These are phyloP conservation scores for Teinopalpus imperialis DNA, from an alignment of 2,888 invertebrate species.

Conservation along the genomic window DNA sequence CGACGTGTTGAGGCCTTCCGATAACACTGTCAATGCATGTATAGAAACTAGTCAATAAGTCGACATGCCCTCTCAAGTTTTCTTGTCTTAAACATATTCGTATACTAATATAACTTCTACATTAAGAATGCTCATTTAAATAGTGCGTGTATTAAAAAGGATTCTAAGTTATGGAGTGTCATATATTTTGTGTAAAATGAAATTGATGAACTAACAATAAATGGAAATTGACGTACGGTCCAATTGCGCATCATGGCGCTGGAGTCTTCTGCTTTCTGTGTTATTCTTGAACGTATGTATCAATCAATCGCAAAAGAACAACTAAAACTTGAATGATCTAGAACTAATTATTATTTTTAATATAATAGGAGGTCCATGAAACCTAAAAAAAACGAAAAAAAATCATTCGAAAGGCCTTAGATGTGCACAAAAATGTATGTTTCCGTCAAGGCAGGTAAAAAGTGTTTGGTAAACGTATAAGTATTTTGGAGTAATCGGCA, in stretches of 20 bases:
- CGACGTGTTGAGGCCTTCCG: conserved; percentile 56
- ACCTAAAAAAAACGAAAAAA: no score
- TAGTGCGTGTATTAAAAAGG: conserved; percentile 9
- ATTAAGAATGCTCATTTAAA: conserved; percentile 2
- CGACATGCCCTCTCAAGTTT: conserved; percentile 43
- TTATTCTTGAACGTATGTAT: conserved; percentile 68
- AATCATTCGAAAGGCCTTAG: no score
- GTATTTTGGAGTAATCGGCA: no score
- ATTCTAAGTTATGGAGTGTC: neutral
- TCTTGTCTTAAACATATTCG: conserved; percentile 13
- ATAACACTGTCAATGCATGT: conserved; percentile 64
- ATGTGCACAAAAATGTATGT: no score
- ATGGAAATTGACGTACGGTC: conserved; percentile 62
- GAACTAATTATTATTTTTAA: no score
- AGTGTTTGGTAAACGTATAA: no score
- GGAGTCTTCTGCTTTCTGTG: conserved; percentile 63
- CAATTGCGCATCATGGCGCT: conserved; percentile 62
- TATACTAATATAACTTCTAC: neutral
- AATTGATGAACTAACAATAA: conserved; percentile 41
- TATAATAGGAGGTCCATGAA: no score
- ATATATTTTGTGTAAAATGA: conserved; percentile 32
- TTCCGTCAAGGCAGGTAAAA: no score
- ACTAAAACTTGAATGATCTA: no score
- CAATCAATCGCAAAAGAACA: no score
- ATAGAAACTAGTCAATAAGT: conserved; percentile 65